These are phyloP conservation scores for Oxytorus armatus DNA, from an alignment of 2,888 invertebrate genomes.

Conservation along the genomic window DNA sequence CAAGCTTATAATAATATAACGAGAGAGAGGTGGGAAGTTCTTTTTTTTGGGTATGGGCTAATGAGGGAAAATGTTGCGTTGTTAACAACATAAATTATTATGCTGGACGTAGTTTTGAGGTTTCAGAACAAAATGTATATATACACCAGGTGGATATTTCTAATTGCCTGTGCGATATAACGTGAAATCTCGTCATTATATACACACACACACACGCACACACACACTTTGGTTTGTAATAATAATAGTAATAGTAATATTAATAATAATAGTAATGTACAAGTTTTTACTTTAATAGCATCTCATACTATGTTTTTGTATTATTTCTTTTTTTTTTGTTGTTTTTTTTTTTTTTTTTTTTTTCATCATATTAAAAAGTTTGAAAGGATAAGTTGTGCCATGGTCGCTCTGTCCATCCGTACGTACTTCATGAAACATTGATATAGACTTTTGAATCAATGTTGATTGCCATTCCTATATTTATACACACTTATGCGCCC, in stretches of 20 bases:
- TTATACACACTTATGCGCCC: conserved; percentile 62
- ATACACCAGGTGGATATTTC: conserved; percentile 68
- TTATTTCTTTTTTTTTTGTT: conserved; percentile 27
- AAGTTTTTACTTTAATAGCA: conserved; percentile 70
- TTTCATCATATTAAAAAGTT: conserved; percentile 61
- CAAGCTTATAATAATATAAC: neutral
- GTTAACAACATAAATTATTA: conserved; percentile 51
- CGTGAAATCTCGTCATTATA: conserved; percentile 63
- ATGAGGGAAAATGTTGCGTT: conserved; percentile 10
- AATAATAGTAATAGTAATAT: conserved; percentile 62
- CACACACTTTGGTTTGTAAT: conserved; percentile 43
- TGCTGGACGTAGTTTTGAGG: conserved; percentile 58
- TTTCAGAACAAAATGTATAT: conserved; percentile 65
- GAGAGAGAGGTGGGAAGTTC: neutral
- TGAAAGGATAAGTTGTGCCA: conserved; percentile 65
- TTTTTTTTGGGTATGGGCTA: neutral
- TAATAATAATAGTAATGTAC: conserved; percentile 71
- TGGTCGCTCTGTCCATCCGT: conserved; percentile 52
- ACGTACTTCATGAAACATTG: conserved; percentile 62
- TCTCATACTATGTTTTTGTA: conserved; percentile 66
- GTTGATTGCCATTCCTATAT: conserved; percentile 63
- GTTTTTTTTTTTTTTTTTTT: conserved; percentile 22
- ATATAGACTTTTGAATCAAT: conserved; percentile 62
- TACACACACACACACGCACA: conserved; percentile 49
- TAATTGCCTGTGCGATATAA: conserved; percentile 66